A percentile compares a stretch with the other conserved stretches of the same genome.
phyloP scores from a whole-genome alignment of 2,113 vertebrate genomes.

The Tor tambroides region DNA sequence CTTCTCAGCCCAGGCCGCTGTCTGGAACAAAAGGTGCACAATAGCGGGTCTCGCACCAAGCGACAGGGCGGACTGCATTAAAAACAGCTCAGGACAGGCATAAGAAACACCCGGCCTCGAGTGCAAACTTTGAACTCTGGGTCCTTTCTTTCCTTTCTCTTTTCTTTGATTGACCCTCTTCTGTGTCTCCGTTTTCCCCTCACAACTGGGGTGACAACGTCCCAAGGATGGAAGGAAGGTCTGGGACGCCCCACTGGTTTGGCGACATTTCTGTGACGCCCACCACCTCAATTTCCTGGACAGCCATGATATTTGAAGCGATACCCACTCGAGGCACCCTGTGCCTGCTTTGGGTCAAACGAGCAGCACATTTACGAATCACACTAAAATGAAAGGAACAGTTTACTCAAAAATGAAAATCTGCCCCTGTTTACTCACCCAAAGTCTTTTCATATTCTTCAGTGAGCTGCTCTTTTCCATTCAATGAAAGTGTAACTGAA shows the following conservation, averaged over 20 bases:
- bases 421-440: background rate
- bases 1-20: conserved; percentile 59
- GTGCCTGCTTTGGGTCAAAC: background rate
- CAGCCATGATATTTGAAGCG: conserved; percentile 13
- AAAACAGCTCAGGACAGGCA: conserved; percentile 57
- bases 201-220: conserved; percentile 57
- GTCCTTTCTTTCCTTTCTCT: conserved; percentile 46
- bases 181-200: conserved; percentile 41
- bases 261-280: conserved; percentile 46
- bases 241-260: conserved; percentile 56
- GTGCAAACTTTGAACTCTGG: conserved; percentile 58
- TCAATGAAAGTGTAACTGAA: background rate
- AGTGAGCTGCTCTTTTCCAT: background rate
- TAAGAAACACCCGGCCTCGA: conserved; percentile 50
- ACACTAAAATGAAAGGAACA: background rate
- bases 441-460: background rate
- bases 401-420: background rate
- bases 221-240: conserved; percentile 54
- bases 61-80: conserved; percentile 58
- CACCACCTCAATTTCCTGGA: conserved; percentile 4
- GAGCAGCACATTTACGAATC: background rate
- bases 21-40: conserved; percentile 60
- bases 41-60: conserved; percentile 48
- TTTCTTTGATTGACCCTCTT: conserved; percentile 51
- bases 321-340: background rate